Base-by-base conservation (phyloP, 2,113 vertebrate species). In the Choloepus hoffmanni region DNA sequence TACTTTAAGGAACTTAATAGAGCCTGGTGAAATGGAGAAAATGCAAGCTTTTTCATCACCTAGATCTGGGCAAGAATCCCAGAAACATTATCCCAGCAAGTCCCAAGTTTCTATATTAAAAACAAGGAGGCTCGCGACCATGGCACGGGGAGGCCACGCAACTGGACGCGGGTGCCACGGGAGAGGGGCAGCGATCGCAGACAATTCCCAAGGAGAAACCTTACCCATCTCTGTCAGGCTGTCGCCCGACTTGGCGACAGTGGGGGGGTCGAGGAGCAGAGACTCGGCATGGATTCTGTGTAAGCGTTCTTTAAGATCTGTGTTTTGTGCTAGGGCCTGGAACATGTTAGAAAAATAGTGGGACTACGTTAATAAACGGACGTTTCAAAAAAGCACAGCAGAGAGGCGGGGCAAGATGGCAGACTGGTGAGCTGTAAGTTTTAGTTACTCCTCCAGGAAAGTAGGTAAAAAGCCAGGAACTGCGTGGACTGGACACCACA, bases 281-380 rank as follows among this genome's bases (percentile, higher is more conserved):
- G 99, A 99, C 98, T 99, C 99, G 53, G 99, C 98, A 97, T 99
- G 99, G 99, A 99, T 99, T 99, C 99, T 99, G 99, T 98, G 98
- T 98, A 99, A 99, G 90, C 99, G 99, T 97, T 99, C 99, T 99
- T 98, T 99, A 99, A 99, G 99, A 95, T 99, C 99, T 99, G 99
- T 98, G 98, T 99, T 99, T 98, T 99, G 99, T 97, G 99, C 98
- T 99, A 99, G 98, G 98, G 99, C 99, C 99, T 99, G 99, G 97
- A 99, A 98, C 92, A 98, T 93, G 98, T 98, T 97, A 99, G 98
- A 98, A 99, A 98, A 99, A 99, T 97, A 98, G 98, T 93, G 94
- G 97, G 98, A 94, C 96, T 96, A 97, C 85, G 87, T 97, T 98
- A 98, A 96, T 94, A 85, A 85, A 77, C 3, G 70, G 45, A 24